phyloP scores from a whole-genome alignment of 2,113 vertebrate species.

The Vulpes ferrilata region DNA sequence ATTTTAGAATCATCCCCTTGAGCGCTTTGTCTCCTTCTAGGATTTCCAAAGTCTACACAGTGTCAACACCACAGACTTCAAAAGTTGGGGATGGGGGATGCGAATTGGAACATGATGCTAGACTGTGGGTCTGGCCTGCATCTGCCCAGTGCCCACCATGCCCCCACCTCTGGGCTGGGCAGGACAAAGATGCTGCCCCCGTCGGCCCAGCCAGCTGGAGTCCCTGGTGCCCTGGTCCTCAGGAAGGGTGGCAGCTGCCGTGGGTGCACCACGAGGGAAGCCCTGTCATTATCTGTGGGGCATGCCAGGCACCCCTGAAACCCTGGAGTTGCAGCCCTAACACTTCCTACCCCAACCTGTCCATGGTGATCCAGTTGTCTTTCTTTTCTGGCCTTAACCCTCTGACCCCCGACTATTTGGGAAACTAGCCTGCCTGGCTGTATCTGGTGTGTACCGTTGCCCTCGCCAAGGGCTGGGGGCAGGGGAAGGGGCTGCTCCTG shows the following conservation, averaged over 20 bases:
- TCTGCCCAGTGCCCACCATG: not conserved
- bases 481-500: not conserved
- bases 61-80: slow-evolving; percentile 15
- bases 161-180: not conserved
- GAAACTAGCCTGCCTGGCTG: not conserved
- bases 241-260: not conserved
- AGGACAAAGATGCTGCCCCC: not conserved
- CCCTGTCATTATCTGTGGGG: not conserved
- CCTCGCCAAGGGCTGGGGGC: too few species aligned
- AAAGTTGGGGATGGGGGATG: not conserved
- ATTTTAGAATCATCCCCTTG: slow-evolving; percentile 60
- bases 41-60: slow-evolving; percentile 14
- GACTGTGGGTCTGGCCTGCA: not conserved
- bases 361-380: not conserved
- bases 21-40: slow-evolving; percentile 58
- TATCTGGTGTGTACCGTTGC: too few species aligned
- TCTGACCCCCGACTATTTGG: not conserved
- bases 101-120: not conserved
- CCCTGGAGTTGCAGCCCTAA: not conserved
- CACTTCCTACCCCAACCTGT: not conserved
- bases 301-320: not conserved
- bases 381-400: not conserved
- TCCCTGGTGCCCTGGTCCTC: not conserved
- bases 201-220: not conserved
- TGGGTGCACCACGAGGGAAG: rapidly evolving